A percentile compares a stretch with the other conserved stretches of the same genome.
Evolutionary conservation across 2,113 vertebrate species (phyloP).

Genomic region (Dunckerocampus dactyliophorus): DNA sequence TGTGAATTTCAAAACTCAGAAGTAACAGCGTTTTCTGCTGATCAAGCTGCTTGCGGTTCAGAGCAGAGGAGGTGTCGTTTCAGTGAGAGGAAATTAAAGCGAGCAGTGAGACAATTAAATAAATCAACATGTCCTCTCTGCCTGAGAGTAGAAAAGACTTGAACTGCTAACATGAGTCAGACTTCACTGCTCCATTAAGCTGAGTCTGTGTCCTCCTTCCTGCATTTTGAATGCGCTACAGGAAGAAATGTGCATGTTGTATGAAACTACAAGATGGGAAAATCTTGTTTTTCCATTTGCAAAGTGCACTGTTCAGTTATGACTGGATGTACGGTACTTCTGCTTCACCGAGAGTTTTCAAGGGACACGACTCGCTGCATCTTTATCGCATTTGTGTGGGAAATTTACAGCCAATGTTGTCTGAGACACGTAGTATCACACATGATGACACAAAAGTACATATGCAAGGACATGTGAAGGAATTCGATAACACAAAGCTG

Average conservation of each 20-base stretch:
- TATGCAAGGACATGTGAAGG: not conserved
- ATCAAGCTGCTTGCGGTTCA: too few species aligned
- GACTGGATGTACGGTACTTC: not conserved
- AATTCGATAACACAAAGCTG: not conserved
- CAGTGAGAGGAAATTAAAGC: not conserved
- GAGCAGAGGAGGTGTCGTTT: too few species aligned
- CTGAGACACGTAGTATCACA: not conserved
- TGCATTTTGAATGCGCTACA: conserved; percentile 53
- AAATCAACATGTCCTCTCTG: conserved; percentile 2
- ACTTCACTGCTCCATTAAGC: conserved; percentile 52
- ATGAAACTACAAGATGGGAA: conserved; percentile 21
- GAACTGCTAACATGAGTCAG: conserved; percentile 38
- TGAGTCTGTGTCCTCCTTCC: conserved; percentile 23
- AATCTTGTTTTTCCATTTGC: conserved; percentile 19
- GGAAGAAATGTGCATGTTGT: conserved; percentile 18
- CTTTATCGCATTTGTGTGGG: not conserved
- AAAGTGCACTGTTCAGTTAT: conserved; percentile 32
- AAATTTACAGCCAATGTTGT: not conserved
- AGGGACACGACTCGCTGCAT: too few species aligned
- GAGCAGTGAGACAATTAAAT: not conserved
- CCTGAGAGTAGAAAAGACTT: conserved; percentile 16
- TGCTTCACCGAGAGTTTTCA: not conserved
- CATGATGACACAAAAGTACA: not conserved
- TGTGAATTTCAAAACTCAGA: too few species aligned
- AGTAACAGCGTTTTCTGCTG: not conserved